Conservation (phyloP, 2,113 vertebrate species). For the Engystomops pustulosus region DNA sequence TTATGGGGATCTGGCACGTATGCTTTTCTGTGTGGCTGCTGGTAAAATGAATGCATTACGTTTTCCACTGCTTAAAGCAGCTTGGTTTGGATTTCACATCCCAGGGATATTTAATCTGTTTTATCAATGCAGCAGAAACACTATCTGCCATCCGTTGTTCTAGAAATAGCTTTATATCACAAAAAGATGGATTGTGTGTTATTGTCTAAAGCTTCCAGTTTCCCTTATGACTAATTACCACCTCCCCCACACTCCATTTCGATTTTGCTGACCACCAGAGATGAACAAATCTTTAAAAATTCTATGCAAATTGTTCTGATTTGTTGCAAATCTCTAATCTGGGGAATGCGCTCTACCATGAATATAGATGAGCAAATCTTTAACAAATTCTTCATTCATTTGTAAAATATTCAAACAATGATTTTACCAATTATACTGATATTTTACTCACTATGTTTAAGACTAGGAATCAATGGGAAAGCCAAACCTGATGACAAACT, state of each 20-base stretch:
- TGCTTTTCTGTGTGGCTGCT: not conserved
- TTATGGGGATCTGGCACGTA: not conserved
- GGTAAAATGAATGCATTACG: conserved; percentile 39
- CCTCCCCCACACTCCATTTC: not conserved
- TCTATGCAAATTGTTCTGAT: not conserved
- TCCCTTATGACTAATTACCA: conserved; percentile 29
- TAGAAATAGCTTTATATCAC: conserved; percentile 48
- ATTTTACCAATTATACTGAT: not conserved
- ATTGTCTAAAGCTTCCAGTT: conserved; percentile 33
- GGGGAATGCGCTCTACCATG: not conserved
- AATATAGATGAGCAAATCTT: not conserved
- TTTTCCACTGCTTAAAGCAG: conserved; percentile 29
- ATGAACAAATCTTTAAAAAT: not conserved
- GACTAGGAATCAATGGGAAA: not conserved
- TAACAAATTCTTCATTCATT: not conserved
- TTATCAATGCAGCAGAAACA: conserved; percentile 54
- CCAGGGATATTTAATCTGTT: conserved; percentile 52
- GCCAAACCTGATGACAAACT: not conserved
- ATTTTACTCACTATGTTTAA: not conserved
- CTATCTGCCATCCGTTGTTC: conserved; percentile 33
- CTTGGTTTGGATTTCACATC: conserved; percentile 47
- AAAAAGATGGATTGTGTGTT: conserved; percentile 39
- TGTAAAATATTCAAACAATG: not conserved
- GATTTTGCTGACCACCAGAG: not conserved
- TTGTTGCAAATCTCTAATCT: not conserved